These are phyloP conservation scores for Pseudopipra pipra DNA, from an alignment of 2,113 vertebrate genomes.

Conservation along the genomic window DNA sequence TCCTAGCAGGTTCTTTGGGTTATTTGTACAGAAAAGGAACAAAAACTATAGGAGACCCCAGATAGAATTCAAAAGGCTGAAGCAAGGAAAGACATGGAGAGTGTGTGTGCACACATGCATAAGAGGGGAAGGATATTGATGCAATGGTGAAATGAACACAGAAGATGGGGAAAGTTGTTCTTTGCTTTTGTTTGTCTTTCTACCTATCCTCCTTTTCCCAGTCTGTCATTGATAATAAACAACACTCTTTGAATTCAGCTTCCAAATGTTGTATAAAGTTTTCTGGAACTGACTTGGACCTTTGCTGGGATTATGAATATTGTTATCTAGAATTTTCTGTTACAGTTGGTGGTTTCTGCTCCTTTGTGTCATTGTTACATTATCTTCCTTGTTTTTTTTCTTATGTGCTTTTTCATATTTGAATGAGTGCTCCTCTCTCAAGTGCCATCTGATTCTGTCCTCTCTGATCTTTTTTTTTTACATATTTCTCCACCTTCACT, in stretches of 20 bases:
- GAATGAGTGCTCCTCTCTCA: background rate
- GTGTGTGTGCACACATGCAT: accelerated
- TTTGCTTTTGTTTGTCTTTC: background rate
- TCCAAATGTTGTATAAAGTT: background rate
- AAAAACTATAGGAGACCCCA: background rate
- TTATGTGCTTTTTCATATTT: background rate
- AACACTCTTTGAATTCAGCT: background rate
- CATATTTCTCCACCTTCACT: background rate
- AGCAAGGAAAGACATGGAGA: background rate
- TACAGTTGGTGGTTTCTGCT: background rate
- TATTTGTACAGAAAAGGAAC: background rate
- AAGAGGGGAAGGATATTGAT: background rate
- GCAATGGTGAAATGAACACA: background rate
- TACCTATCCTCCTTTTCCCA: background rate
- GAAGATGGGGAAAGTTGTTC: background rate
- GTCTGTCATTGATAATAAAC: background rate
- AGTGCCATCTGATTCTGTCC: background rate
- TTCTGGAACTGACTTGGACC: background rate
- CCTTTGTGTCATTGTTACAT: background rate
- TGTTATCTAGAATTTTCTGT: background rate
- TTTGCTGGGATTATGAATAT: background rate
- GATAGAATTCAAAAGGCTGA: background rate
- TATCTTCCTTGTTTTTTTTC: background rate
- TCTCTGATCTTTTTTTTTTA: background rate
- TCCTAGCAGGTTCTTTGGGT: background rate